A percentile compares a stretch with the other conserved stretches of the same genome.
phyloP scores from a whole-genome alignment of 2,113 vertebrate species.

The Peucedramus taeniatus region DNA sequence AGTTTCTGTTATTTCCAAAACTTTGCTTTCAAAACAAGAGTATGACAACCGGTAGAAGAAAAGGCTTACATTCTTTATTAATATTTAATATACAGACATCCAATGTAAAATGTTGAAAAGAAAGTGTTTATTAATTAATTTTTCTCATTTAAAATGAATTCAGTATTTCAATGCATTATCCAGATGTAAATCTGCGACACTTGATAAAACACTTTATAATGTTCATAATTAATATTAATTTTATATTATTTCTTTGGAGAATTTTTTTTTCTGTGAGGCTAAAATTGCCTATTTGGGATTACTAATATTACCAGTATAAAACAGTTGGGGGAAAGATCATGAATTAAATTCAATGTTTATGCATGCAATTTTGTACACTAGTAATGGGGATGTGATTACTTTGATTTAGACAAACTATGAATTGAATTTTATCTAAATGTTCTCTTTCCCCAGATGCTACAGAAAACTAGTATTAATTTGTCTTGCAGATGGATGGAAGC shows the following conservation, averaged over 20 bases:
- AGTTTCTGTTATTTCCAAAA: not conserved
- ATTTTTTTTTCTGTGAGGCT: not conserved
- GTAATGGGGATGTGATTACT: not conserved
- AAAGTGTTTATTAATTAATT: not conserved
- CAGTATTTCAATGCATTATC: not conserved
- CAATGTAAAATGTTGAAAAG: not conserved
- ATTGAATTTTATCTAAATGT: constrained; percentile 23
- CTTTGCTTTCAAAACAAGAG: not conserved
- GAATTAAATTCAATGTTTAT: not conserved
- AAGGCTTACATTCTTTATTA: not conserved
- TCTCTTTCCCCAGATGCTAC: not conserved
- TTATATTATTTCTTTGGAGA: not conserved
- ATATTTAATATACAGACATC: not conserved
- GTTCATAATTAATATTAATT: not conserved
- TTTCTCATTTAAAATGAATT: not conserved
- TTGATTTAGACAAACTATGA: not conserved
- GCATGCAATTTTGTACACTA: not conserved
- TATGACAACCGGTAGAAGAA: not conserved
- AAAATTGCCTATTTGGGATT: not conserved
- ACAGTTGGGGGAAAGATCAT: not conserved
- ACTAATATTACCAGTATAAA: not conserved
- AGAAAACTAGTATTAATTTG: constrained; percentile 44
- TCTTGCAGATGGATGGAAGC: constrained; percentile 14
- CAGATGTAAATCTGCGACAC: not conserved
- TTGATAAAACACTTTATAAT: not conserved